Base-by-base conservation (phyloP, 1,140 invertebrate species). In the Chironomus striatipennis region DNA sequence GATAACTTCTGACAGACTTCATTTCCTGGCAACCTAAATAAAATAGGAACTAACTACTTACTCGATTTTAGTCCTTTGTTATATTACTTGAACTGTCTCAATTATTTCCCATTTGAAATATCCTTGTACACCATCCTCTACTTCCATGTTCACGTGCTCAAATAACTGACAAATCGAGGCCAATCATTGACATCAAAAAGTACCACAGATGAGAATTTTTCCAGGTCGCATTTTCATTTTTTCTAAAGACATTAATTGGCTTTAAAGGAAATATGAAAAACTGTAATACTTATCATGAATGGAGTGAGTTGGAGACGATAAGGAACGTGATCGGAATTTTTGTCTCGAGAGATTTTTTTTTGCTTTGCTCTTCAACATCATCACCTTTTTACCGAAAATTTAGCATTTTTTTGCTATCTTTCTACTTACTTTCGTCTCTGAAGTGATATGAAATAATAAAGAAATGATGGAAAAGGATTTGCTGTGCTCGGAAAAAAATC, bases 381-480 rank as follows among this genome's bases (percentile, higher is more conserved):
- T 57, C 47, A 57, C 47, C 47, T 57, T 57, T 57, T 57, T 57
- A 57, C 47, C 47, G 47, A 57, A 57, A 57, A 57, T 57, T 57
- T 12, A 57, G 47, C 47, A 57, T 57, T 47, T 34, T 34, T 34
- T 57, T 57, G 47, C 47, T n/a, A 57, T 57, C 47, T n/a, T n/a
- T 57, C 47, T 10, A 57, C n/a, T 10, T n/a, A n/a, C n/a, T 57
- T 57, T n/a, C 43, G 9, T 4, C 47, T 5, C 47, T 57, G 24
- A 34, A 2, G 47, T 57, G 12, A 57, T 57, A 57, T n/a, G 12
- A 57, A 57, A 57, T 57, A 57, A 57, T n/a, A 15, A n/a, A 57
- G n/a, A 57, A 57, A n/a, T 57, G 47, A n/a, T 57, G n/a, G 47
- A n/a, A 57, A 57, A 57, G 47, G 47, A 57, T 57, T 57, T 57